phyloP scores from a whole-genome alignment of 2,797 vertebrate genomes.

The Lutjanus campechanus region DNA sequence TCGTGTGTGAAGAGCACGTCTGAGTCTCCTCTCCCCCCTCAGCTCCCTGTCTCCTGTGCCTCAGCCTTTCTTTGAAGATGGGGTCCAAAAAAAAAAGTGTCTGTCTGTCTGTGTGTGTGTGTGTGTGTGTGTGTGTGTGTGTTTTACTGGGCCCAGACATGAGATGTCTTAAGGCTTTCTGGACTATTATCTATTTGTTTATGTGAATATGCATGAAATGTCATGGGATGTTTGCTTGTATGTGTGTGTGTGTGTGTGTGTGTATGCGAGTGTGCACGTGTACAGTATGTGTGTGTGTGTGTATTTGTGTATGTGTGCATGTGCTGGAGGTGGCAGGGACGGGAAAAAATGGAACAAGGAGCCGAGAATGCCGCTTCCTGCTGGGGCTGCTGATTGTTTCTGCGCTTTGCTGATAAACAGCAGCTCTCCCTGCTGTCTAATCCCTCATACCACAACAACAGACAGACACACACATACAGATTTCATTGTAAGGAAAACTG shows the following conservation, averaged over 20 bases:
- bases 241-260: not conserved
- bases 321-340: constrained; percentile 13
- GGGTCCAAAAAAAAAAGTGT: constrained; percentile 12
- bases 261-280: not conserved
- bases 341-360: constrained; percentile 60
- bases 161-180: constrained; percentile 57
- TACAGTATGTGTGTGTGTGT: not conserved
- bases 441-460: constrained; percentile 67
- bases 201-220: constrained; percentile 65
- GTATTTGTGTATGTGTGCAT: not conserved
- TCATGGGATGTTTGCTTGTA: constrained; percentile 39
- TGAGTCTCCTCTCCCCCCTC: constrained; percentile 42
- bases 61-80: constrained; percentile 70
- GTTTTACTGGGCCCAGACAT: constrained; percentile 36
- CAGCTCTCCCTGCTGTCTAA: constrained; percentile 74
- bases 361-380: constrained; percentile 64
- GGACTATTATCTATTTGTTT: constrained; percentile 60
- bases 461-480: constrained; percentile 14
- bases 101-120: not conserved
- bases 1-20: constrained; percentile 64
- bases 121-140: constrained; percentile 18
- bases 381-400: constrained; percentile 79
- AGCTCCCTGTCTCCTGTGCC: constrained; percentile 63
- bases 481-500: constrained; percentile 19
- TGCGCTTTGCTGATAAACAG: constrained; percentile 79